Percentiles rank a stretch among this genome's conserved stretches.
Conservation (phyloP, 2,888 invertebrate species). For the Palloptera scutellata region DNA sequence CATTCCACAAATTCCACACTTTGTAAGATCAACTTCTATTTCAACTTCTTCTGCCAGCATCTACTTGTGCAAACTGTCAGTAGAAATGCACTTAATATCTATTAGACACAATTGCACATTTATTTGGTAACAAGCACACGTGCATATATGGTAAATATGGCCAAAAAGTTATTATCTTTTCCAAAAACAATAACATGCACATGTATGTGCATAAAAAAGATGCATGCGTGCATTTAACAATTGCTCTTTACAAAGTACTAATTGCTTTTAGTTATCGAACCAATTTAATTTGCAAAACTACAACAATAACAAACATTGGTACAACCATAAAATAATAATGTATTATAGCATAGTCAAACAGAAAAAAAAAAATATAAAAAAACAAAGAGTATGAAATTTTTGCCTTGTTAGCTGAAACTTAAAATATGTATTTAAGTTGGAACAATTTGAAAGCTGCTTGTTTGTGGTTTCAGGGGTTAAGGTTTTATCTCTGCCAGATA, state of each 20-base stretch:
- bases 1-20: too few relatives aligned
- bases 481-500: conserved; percentile 4
- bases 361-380: not conserved
- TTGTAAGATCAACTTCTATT: too few relatives aligned
- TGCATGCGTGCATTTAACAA: too few relatives aligned
- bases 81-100: not conserved
- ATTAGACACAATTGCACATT: too few relatives aligned
- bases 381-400: not conserved
- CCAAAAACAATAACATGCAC: not conserved
- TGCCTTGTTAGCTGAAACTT: conserved; percentile 17
- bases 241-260: not conserved
- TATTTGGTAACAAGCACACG: too few relatives aligned
- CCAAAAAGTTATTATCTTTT: not conserved
- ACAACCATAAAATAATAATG: not conserved
- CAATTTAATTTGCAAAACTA: conserved; percentile 6
- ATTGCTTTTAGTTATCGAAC: conserved; percentile 19
- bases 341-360: not conserved
- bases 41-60: too few relatives aligned
- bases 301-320: not conserved
- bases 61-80: too few relatives aligned
- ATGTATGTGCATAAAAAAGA: too few relatives aligned
- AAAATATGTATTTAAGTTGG: conserved; percentile 15
- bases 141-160: not conserved
- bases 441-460: conserved; percentile 21
- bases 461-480: conserved; percentile 14